phyloP scores from a whole-genome alignment of 2,888 invertebrate genomes.

The Coenonympha arcania region DNA sequence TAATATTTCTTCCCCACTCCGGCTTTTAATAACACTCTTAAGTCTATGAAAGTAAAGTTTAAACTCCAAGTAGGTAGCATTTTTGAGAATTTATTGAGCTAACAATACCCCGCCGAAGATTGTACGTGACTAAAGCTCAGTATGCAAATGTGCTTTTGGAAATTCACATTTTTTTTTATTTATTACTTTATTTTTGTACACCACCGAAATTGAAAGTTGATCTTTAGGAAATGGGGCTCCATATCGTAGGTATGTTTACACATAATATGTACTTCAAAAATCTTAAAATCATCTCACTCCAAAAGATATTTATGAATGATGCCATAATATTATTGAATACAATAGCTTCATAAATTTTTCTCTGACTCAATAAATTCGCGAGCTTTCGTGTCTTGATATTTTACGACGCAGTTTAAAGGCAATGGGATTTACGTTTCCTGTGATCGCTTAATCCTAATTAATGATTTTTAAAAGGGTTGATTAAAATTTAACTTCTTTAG shows the following conservation, averaged over 20 bases:
- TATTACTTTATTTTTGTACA: constrained; percentile 5
- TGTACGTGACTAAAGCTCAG: constrained; percentile 9
- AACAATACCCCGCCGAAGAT: constrained; percentile 8
- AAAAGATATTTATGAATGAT: constrained; percentile 3
- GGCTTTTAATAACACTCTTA: not conserved
- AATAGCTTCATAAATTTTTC: constrained; percentile 22
- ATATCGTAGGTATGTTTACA: not conserved
- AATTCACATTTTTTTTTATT: constrained; percentile 3
- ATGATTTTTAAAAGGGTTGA: constrained; percentile 14
- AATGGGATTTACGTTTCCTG: constrained; percentile 18
- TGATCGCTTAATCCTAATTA: constrained; percentile 23
- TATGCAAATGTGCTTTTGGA: constrained; percentile 5
- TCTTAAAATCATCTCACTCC: not conserved
- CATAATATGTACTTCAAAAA: not conserved
- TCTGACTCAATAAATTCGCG: constrained; percentile 19
- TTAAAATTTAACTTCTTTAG: not conserved
- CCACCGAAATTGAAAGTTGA: not conserved
- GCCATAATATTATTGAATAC: constrained; percentile 12
- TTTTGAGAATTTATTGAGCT: constrained; percentile 9
- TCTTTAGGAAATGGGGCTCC: not conserved
- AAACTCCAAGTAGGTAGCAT: not conserved
- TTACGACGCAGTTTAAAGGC: constrained; percentile 24
- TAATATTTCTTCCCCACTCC: not conserved
- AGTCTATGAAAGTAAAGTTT: not conserved
- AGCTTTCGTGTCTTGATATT: constrained; percentile 6